A percentile compares a stretch with the other conserved stretches of the same genome.
Conservation (phyloP, 2,888 invertebrate species). For the Cheilosia urbana region DNA sequence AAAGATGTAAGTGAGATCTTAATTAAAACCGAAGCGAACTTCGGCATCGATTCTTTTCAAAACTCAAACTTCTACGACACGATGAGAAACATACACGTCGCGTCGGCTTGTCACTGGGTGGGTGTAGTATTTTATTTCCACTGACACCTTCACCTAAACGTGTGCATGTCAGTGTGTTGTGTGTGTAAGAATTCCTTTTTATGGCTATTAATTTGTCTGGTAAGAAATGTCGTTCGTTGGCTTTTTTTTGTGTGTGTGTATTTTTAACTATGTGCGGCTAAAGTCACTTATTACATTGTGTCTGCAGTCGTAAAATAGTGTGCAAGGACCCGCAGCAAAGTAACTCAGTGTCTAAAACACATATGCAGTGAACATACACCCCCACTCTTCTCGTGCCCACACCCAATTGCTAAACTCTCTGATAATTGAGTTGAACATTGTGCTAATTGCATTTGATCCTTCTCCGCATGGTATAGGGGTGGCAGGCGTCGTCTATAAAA, state of each 20-base stretch:
- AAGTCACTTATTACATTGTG: constrained; percentile 75
- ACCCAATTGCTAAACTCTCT: constrained; percentile 60
- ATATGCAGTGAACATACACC: background rate
- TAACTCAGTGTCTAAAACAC: constrained; percentile 31
- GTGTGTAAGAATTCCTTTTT: constrained; percentile 53
- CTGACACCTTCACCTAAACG: constrained; percentile 27
- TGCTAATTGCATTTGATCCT: constrained; percentile 76
- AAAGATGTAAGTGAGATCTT: constrained; percentile 70
- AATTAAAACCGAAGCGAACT: constrained; percentile 74
- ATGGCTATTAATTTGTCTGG: constrained; percentile 75
- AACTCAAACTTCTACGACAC: constrained; percentile 56
- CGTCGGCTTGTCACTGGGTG: background rate
- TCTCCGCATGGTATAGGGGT: constrained; percentile 16
- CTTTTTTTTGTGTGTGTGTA: constrained; percentile 6
- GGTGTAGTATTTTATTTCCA: constrained; percentile 51
- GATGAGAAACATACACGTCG: constrained; percentile 28
- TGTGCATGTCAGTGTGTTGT: background rate
- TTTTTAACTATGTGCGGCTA: constrained; percentile 27
- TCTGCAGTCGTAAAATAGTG: constrained; percentile 73
- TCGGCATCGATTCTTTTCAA: constrained; percentile 72
- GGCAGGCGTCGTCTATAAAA: constrained; percentile 69
- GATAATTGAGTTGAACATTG: constrained; percentile 76
- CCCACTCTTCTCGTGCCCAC: background rate
- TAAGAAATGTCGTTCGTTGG: constrained; percentile 66
- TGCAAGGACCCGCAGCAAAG: constrained; percentile 39